Base-by-base conservation (phyloP, 2,797 vertebrate genomes). In the Brotula barbata region DNA sequence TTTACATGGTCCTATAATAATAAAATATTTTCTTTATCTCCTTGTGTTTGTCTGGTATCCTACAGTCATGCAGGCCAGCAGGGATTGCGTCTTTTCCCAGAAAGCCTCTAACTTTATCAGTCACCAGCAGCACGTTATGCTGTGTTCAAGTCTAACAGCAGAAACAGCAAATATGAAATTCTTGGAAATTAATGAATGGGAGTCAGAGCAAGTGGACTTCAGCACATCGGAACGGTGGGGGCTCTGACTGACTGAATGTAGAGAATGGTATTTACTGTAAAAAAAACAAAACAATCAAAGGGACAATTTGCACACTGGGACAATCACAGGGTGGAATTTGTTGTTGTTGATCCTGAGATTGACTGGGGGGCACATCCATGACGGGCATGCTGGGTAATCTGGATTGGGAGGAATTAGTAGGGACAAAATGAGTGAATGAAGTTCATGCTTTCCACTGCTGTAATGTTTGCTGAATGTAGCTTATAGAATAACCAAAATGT, bases 31-130 rank as follows among this genome's bases (percentile, higher is more conserved):
- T 82, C 66, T 82, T 68, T 81, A 77, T 67, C 75, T 75, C 46
- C 34, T 58, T 37, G 58, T 31, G 19, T 45, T 42, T 52, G 48
- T 58, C 15, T 64, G 64, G 56, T 60, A 52, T 64, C 19, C n/a
- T 43, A 21, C 15, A 37, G 55, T 47, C 66, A 55, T 39, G 39
- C 48, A 63, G 52, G 22, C 41, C 40, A 43, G 68, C 57, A 65
- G 63, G 52, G 64, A 58, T 75, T 58, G 58, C 75, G 54, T 80
- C 71, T 77, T 78, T 90, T 89, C 85, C 81, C 78, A 78, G 88
- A 90, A 90, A 71, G 58, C 33, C 37, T 67, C 19, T 90, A 78
- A n/a, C n/a, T 84, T 47, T 53, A 64, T 87, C 88, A 85, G 64
- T 69, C 65, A 59, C 87, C 68, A 71, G 77, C 66, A 62, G 44